Base-by-base conservation (phyloP, 2,113 vertebrate species). In the Eulemur macaco region DNA sequence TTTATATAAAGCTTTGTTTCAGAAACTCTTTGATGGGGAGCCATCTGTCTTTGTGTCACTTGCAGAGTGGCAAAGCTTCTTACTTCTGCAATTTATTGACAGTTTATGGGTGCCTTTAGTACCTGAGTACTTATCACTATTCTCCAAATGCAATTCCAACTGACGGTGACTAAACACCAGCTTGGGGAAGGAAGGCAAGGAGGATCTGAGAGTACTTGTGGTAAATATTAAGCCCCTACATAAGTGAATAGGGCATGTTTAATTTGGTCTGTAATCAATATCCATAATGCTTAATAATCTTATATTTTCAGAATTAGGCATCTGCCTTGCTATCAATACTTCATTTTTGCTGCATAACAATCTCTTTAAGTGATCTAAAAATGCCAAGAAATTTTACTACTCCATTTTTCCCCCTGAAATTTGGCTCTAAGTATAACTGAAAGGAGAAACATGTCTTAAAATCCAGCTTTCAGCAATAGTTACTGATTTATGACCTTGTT, bases 41-140 rank as follows among this genome's bases (percentile, higher is more conserved):
- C 98, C 97, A 99, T 99, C 98, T 98, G 98, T 99, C 98, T 99
- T 98, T 27, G 37, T 98, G 98, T 98, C 98, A 98, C 98, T 96
- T 0, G 17, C 94, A 96, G 98, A 98, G 98, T 98, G 97, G 97
- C 98, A 97, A 98, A 98, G 89, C 95, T 97, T 98, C 97, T 96
- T 98, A 98, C 97, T 98, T 98, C 98, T 98, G 97, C 97, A 98
- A 98, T 98, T 98, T 98, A 98, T 98, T 99, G 98, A 98, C 98
- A 98, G 95, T 98, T 98, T 98, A 97, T 98, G 96, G 97, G 96
- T 98, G 98, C 98, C 97, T 98, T 98, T 98, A 98, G 98, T 98
- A 98, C 98, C 98, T 89, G 96, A 93, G 98, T 97, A 98, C 98
- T 98, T 99, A 99, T 98, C 98, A 34, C 92, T 97, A 91, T 95